phyloP scores from a whole-genome alignment of 2,888 invertebrate genomes.

The Uropetala carovei region DNA sequence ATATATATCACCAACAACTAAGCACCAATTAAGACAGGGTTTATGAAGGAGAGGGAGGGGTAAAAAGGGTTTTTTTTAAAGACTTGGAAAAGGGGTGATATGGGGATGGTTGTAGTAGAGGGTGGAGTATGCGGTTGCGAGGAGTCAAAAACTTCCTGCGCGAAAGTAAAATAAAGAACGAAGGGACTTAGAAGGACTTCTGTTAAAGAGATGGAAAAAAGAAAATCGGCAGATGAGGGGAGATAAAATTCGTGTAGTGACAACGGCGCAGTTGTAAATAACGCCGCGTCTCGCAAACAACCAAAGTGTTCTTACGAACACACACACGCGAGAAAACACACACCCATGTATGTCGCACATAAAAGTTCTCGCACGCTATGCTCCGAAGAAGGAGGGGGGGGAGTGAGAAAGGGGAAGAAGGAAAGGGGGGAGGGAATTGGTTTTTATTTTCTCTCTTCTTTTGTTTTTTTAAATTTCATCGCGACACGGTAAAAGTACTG shows the following conservation, averaged over 20 bases:
- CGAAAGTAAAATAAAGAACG: too few relatives aligned
- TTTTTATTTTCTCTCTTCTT: not conserved
- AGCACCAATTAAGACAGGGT: too few relatives aligned
- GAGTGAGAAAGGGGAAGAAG: too few relatives aligned
- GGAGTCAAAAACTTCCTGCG: too few relatives aligned
- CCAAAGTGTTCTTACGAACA: not conserved
- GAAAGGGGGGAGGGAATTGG: not conserved
- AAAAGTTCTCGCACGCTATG: not conserved
- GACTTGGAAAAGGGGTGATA: too few relatives aligned
- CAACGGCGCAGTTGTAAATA: not conserved
- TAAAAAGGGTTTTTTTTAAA: too few relatives aligned
- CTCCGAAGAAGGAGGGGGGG: not conserved
- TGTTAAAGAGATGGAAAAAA: not conserved
- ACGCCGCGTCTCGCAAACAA: not conserved
- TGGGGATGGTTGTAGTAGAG: too few relatives aligned
- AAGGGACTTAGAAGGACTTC: not conserved
- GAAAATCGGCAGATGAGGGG: not conserved
- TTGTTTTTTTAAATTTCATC: not conserved
- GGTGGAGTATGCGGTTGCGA: too few relatives aligned
- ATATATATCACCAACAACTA: too few relatives aligned
- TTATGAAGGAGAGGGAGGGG: too few relatives aligned
- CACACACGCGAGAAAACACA: not conserved
- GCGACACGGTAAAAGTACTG: not conserved
- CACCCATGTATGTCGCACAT: not conserved
- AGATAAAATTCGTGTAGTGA: not conserved